phyloP scores from a whole-genome alignment of 37 sponge, comb jelly and placozoan species.

The Hexactinellida sp. region DNA sequence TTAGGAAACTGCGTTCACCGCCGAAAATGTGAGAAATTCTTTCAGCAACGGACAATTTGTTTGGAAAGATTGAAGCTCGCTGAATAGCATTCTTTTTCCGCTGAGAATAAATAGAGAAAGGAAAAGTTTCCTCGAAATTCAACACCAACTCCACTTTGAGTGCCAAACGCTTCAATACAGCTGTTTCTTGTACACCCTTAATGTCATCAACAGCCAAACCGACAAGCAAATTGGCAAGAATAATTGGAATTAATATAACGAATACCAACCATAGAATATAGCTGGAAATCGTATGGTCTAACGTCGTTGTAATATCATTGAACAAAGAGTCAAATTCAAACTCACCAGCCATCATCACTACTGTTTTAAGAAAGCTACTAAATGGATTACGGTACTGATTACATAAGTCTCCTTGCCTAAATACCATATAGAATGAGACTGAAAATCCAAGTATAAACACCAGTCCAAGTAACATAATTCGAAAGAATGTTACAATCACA shows the following conservation, averaged over 20 bases:
- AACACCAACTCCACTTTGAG: constrained; percentile 47
- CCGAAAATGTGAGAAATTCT: not conserved
- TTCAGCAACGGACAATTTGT: not conserved
- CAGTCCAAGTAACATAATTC: not conserved
- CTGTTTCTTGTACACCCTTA: constrained; percentile 72
- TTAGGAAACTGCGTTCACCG: not conserved
- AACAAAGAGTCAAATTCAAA: constrained; percentile 81
- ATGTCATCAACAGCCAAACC: constrained; percentile 99
- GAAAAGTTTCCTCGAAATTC: constrained; percentile 10
- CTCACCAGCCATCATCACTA: constrained; percentile 84
- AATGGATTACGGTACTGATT: constrained; percentile 13
- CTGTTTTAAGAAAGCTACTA: constrained; percentile 61
- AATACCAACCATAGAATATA: constrained; percentile 73
- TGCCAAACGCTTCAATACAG: constrained; percentile 57
- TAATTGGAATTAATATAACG: constrained; percentile 81
- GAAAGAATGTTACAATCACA: not conserved
- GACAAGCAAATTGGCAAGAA: constrained; percentile 84
- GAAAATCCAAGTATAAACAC: not conserved
- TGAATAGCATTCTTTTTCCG: not conserved
- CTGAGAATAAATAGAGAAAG: not conserved
- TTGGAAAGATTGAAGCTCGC: not conserved
- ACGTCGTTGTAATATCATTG: not conserved
- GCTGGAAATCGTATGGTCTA: constrained; percentile 24
- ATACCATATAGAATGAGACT: not conserved
- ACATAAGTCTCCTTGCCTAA: not conserved